These are phyloP conservation scores for Caenorhabditis wallacei DNA, from an alignment of 2,888 invertebrate genomes.

Conservation along the genomic window DNA sequence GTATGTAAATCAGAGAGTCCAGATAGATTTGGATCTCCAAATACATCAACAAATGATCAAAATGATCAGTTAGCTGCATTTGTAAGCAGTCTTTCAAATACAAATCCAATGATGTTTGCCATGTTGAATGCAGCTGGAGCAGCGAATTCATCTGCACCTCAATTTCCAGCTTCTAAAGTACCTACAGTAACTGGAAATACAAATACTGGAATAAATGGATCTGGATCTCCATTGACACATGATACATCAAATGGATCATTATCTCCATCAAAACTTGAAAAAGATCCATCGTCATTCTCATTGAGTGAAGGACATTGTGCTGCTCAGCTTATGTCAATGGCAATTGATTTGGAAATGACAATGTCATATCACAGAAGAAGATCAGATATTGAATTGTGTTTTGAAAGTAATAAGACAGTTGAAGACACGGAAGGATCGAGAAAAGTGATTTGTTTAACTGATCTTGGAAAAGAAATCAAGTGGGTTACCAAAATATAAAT, in stretches of 20 bases:
- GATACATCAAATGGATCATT: slow-evolving; percentile 38
- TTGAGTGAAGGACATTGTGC: slow-evolving; percentile 73
- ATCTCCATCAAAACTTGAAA: slow-evolving; percentile 40
- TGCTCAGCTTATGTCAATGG: slow-evolving; percentile 76
- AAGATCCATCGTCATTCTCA: slow-evolving; percentile 66
- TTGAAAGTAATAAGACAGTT: slow-evolving; percentile 78
- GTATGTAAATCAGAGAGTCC: slow-evolving; percentile 46
- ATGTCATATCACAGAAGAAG: slow-evolving; percentile 75
- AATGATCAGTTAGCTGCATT: slow-evolving; percentile 68
- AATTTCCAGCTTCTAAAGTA: neutral
- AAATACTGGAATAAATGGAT: slow-evolving; percentile 4
- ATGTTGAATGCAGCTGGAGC: slow-evolving; percentile 53
- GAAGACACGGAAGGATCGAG: slow-evolving; percentile 76
- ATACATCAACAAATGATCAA: slow-evolving; percentile 35
- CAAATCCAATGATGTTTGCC: slow-evolving; percentile 69
- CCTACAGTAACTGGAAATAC: neutral
- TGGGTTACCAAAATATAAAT: slow-evolving; percentile 22
- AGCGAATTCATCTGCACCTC: slow-evolving; percentile 5
- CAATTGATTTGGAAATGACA: slow-evolving; percentile 78
- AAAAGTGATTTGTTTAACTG: slow-evolving; percentile 73
- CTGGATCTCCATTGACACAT: slow-evolving; percentile 25
- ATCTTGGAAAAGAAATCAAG: slow-evolving; percentile 74
- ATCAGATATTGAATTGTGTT: slow-evolving; percentile 76
- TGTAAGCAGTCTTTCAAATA: slow-evolving; percentile 63
- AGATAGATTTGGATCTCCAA: slow-evolving; percentile 27